A percentile compares a stretch with the other conserved stretches of the same genome.
phyloP scores from a whole-genome alignment of 64 coral and sea anemone genomes.

The Astreopora myriophthalma region DNA sequence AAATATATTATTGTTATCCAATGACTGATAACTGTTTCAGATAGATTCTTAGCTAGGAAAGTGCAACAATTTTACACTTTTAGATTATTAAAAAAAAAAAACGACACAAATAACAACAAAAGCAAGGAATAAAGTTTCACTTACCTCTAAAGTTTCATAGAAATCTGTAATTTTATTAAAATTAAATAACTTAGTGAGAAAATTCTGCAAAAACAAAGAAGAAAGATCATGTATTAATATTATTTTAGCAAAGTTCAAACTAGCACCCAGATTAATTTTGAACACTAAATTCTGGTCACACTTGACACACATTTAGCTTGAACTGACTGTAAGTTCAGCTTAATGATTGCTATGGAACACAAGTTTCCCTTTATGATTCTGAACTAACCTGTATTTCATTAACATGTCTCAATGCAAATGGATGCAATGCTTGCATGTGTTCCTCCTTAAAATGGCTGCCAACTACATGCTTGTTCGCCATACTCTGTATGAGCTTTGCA shows the following conservation, averaged over 20 bases:
- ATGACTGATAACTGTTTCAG: no score
- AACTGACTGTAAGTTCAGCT: not conserved
- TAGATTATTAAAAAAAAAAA: no score
- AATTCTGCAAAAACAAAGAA: conserved; percentile 53
- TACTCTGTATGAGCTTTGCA: conserved; percentile 95
- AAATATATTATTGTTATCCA: no score
- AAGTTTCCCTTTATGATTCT: not conserved
- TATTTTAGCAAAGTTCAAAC: not conserved
- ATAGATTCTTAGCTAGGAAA: no score
- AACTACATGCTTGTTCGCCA: conserved; percentile 83
- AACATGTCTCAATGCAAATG: conserved; percentile 83
- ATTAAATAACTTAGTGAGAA: conserved; percentile 47
- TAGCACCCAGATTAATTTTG: no score
- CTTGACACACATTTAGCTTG: not conserved
- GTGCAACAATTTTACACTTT: no score
- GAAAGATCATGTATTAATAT: not conserved
- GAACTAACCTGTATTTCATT: conserved; percentile 74
- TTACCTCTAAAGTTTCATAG: conserved; percentile 70
- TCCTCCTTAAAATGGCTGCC: conserved; percentile 86
- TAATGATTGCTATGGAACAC: no score
- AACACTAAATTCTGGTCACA: not conserved
- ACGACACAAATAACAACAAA: no score
- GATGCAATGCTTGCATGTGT: conserved; percentile 79
- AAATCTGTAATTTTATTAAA: conserved; percentile 63
- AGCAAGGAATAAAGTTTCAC: not conserved